Base-by-base conservation (phyloP, 2,888 invertebrate species). In the Oligia fasciuncula region DNA sequence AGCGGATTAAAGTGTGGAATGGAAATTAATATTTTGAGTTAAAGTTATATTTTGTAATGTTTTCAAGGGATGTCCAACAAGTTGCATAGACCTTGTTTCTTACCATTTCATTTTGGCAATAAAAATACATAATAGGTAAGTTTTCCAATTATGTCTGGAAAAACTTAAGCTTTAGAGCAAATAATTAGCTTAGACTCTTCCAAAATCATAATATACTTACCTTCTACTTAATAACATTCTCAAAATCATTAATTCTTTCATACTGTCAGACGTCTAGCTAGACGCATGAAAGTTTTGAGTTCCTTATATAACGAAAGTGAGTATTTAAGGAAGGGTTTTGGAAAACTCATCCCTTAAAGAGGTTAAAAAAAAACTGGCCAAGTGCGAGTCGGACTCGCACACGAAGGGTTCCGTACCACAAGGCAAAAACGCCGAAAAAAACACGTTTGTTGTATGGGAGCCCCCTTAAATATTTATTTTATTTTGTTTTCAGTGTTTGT, bases 1-100 rank as follows among this genome's bases (percentile, higher is more conserved):
- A 79, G 43, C 49, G 79, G 86, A 89, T 84, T 84, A 77, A 69
- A 46, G n/a, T n/a, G n/a, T n/a, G n/a, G 85, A 88, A 83, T 81
- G 72, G 83, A 74, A 79, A 77, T 71, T 29, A 1, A 29, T 29
- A 29, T 29, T 29, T 29, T 29, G 29, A 1, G 29, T 29, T 29
- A 29, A 1, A 29, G 29, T 29, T 29, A 29, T 29, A 29, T 29
- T 29, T 29, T 29, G 29, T 29, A 29, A 29, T 29, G 1, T 29
- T 29, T 29, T 29, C 29, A 29, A 29, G 29, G 29, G 29, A 29
- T 29, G 1, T 29, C 29, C 29, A 29, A 29, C 29, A 1, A 29
- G 29, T 29, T 29, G 29, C 29, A 29, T 29, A 29, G 29, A 29
- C 1, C 8, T 5, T 29, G 29, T 35, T 65, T 23, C 3, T 23